phyloP scores from a whole-genome alignment of 2,113 vertebrate species.

The Hylia prasina region DNA sequence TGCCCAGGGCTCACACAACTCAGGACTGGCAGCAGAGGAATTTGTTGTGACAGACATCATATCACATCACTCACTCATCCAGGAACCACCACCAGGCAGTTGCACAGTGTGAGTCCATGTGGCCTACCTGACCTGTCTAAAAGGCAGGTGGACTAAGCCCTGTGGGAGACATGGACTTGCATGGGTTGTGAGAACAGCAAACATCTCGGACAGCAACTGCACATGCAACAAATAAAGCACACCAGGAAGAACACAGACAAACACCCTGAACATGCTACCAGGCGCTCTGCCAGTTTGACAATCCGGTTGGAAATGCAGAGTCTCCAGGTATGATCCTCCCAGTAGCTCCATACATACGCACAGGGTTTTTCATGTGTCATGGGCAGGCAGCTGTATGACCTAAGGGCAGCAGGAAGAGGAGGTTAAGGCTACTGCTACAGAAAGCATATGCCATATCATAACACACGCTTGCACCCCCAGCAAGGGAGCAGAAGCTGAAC shows the following conservation, averaged over 20 bases:
- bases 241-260: background rate
- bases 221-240: background rate
- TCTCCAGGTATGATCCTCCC: slow-evolving; percentile 89
- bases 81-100: background rate
- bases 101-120: background rate
- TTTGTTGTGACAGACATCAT: accelerated
- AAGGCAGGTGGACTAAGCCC: background rate
- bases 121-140: accelerated
- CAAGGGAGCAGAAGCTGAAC: background rate
- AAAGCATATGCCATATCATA: background rate
- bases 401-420: slow-evolving; percentile 35
- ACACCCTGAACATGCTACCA: slow-evolving; percentile 68
- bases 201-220: background rate
- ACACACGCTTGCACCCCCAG: accelerated
- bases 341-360: slow-evolving; percentile 82
- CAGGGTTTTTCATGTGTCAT: slow-evolving; percentile 81
- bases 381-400: slow-evolving; percentile 84
- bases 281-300: slow-evolving; percentile 85
- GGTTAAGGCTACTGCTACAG: background rate
- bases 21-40: background rate
- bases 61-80: background rate
- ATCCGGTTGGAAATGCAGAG: slow-evolving; percentile 85
- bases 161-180: accelerated
- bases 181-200: background rate
- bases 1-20: background rate